Percentiles rank a stretch among this genome's conserved stretches.
Conservation (phyloP, 2,113 vertebrate species). For the Cyanistes caeruleus region DNA sequence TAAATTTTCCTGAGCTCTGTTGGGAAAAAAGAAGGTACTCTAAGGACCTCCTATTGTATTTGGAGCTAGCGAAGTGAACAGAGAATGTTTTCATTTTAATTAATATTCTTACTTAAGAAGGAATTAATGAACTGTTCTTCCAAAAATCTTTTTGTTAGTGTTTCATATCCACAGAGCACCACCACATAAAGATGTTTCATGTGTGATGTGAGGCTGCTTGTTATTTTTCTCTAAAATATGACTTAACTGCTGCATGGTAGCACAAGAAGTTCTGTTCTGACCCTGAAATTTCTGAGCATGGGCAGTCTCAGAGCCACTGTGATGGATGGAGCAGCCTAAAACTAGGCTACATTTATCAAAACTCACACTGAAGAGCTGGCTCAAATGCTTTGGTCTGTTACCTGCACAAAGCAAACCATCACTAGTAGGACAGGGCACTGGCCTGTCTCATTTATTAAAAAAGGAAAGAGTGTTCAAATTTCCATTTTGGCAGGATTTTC, state of each 20-base stretch:
- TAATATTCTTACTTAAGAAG: not conserved
- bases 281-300: not conserved
- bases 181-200: not conserved
- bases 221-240: not conserved
- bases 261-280: not conserved
- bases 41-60: not conserved
- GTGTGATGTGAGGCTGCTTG: not conserved
- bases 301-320: not conserved
- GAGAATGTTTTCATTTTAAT: slow-evolving; percentile 16
- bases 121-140: not conserved
- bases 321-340: not conserved
- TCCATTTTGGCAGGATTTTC: not conserved
- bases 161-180: not conserved
- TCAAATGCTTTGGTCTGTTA: not conserved
- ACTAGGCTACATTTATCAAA: not conserved
- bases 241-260: not conserved
- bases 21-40: not conserved
- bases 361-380: not conserved
- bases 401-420: not conserved
- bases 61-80: not conserved
- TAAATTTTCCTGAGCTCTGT: not conserved
- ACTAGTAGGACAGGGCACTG: not conserved
- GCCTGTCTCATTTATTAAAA: not conserved
- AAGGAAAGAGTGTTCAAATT: not conserved
- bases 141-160: not conserved